Base-by-base conservation (phyloP, 2,797 vertebrate genomes). In the Chrysocyon brachyurus region DNA sequence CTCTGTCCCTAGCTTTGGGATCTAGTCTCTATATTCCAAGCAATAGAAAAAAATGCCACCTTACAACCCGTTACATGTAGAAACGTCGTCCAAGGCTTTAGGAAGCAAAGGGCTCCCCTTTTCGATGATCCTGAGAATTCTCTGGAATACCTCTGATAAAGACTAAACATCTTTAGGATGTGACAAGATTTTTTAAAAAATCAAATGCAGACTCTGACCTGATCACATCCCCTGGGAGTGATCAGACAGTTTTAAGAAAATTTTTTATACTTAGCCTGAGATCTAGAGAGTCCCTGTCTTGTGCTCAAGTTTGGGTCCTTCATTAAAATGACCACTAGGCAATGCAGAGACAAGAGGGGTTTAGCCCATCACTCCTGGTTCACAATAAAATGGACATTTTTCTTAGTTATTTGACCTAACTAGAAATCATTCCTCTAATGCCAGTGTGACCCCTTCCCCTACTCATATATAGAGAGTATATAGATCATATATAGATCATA, bases 101-200 rank as follows among this genome's bases (percentile, higher is more conserved):
- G 81, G 82, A 86, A 46, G 46, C 24, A 61, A 92, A 92, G 19
- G 24, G n/a, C 10, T 66, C n/a, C n/a, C 7, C 61, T 85, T 83
- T 72, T 90, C 49, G 26, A 49, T 52, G n/a, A 92, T 87, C 36
- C 63, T 54, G 2, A 87, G 40, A 56, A 70, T 56, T 75, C 78
- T 93, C 72, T 28, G 19, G 28, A 83, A 68, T 68, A 49, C 64
- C 22, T 54, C 17, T 79, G 46, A 83, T 89, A 91, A 93, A 56
- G 68, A 92, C 75, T 89, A 82, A 95, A 82, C 75, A 28, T 86
- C 56, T 86, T 81, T 63, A 96, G 31, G 26, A 89, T 61, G 15
- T 28, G 36, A 94, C 26, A 79, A 26, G 33, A 73, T 49, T 68
- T 5, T 49, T 68, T 3, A 77, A 79, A 81, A 49, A 94, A 61